Evolutionary conservation across 2,888 invertebrate species (phyloP), one percentile per base, ranked within the genome.

Genomic region (Diadegma fenestrale): DNA sequence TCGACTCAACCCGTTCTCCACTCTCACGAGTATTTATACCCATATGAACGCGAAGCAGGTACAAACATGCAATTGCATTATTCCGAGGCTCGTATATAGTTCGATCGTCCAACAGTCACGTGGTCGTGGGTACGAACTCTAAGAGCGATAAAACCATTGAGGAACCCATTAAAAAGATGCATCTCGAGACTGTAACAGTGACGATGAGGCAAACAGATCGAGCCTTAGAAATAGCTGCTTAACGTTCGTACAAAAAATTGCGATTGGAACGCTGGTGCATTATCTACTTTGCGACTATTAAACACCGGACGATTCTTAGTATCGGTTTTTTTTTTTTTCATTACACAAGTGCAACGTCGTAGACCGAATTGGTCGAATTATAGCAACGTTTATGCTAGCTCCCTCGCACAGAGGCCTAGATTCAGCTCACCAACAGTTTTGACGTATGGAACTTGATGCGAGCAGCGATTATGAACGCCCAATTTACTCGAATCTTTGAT

Each of bases 1-100:
- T 85, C 80, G 80, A 64, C 48, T 19, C 51, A 54, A 82, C 85
- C 78, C 80, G 82, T 82, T 80, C 80, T 71, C 71, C 58, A 66
- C 14, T 72, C 58, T 66, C 17, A 33, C 58, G n/a, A 61, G 26
- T 30, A 41, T 43, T 43, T 22, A 41, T 41, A 41, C 22, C 17
- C n/a, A 17, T 71, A 71, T 54, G 2, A 54, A 43, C 22, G 10
- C 43, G 22, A 54, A 54, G 37, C 48, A 41, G 19, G 19, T 33
- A 41, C 41, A 58, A 26, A 61, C 17, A 58, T 26, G n/a, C 61
- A n/a, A 26, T 30, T 5, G 26, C 41, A 61, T 45, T 19, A 43
- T 61, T 33, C 17, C 14, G 43, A 26, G 17, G 22, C 61, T 41
- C 17, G 12, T 72, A 26, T 7, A 58, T 5, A 41, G 41, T 41